phyloP scores from a whole-genome alignment of 2,113 vertebrate genomes.

The Platycercus adscitus region DNA sequence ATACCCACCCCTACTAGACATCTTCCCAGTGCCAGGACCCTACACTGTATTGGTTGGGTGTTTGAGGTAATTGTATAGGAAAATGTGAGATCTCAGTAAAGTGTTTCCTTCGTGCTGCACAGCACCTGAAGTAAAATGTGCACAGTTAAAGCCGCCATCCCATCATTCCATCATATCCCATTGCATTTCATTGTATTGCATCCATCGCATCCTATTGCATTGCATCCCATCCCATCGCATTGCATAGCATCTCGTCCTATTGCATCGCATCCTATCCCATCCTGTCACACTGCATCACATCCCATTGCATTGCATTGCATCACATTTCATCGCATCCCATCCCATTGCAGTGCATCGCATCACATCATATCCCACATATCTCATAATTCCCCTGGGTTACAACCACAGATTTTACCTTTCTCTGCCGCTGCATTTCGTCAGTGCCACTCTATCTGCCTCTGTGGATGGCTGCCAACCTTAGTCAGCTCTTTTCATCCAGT shows the following conservation, averaged over 20 bases:
- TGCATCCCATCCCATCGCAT: no score
- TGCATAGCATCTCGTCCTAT: background rate
- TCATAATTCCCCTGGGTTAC: fast-evolving
- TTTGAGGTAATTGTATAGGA: fast-evolving
- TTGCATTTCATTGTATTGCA: no score
- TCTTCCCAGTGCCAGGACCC: background rate
- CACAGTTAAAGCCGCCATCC: background rate
- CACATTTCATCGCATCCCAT: no score
- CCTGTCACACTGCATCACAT: no score
- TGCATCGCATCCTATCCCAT: no score
- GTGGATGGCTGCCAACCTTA: background rate
- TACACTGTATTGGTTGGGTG: fast-evolving
- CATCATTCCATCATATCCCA: background rate
- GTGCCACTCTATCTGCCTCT: background rate
- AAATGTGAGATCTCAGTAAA: background rate
- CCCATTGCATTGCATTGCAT: no score
- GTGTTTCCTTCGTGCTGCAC: fast-evolving
- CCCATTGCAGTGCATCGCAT: background rate
- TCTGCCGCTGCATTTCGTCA: background rate
- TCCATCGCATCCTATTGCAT: no score
- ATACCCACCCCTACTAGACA: background rate
- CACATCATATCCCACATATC: background rate
- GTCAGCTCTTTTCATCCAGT: background rate
- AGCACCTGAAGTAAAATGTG: fast-evolving
- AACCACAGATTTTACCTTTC: background rate